Base-by-base conservation (phyloP, 2,888 invertebrate species). In the Thera obeliscata region DNA sequence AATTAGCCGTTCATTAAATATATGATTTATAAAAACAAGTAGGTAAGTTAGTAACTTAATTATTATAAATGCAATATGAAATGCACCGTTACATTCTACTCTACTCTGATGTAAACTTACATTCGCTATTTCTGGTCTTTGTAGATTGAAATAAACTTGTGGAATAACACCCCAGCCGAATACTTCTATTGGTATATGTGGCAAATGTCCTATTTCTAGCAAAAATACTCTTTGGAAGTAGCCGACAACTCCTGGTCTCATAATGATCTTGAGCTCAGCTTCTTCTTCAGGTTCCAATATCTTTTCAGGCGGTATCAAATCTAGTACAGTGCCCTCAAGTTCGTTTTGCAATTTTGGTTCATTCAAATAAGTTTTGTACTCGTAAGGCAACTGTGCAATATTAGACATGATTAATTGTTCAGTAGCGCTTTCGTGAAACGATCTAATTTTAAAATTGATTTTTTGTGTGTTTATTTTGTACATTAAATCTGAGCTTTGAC, bases 121-220 rank as follows among this genome's bases (percentile, higher is more conserved):
- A 7, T 85, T 71, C 38, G 77, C 74, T 41, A 87, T 78, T 56
- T 83, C 79, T 9, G 90, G 88, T 69, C 94, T 90, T 8, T 90
- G 91, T 35, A 95, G 78, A 55, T 86, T 85, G 38, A 95, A 79
- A 78, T 94, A 94, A 43, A 95, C 81, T 88, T 96, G 96, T 2
- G 95, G 94, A 67, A 95, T 90, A 2, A 94, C 94, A 9, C 94
- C 95, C 85, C 93, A 94, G 46, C 95, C 95, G 72, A 85, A 89
- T 3, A 95, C 91, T 67, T 89, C 89, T 56, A 96, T 91, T 0
- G 86, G 82, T 56, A 94, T 81, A n/a, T 94, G 90, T 56, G 94
- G 91, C 50, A 94, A 81, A 80, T 94, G 93, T 1, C 93, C 95
- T 50, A 95, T 88, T 94, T 95, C 88, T 71, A 94, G 86, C 67